Conservation (phyloP, 2,797 vertebrate genomes). For the Smutsia gigantea region DNA sequence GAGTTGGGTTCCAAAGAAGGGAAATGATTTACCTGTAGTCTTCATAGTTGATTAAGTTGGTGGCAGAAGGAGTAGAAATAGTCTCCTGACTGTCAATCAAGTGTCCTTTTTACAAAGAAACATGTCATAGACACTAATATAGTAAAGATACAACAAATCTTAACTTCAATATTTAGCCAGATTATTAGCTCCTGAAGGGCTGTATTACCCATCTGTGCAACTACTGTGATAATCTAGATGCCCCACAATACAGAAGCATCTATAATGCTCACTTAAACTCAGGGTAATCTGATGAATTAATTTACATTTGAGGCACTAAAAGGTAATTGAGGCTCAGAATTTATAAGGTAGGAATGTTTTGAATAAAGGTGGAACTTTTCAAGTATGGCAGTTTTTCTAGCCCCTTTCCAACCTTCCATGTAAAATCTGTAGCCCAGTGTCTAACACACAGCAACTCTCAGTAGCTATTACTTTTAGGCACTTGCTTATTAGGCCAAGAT, state of each 20-base stretch:
- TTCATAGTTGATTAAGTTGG: background rate
- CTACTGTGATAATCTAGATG: background rate
- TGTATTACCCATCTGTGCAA: background rate
- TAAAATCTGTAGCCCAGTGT: background rate
- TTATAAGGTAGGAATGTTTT: background rate
- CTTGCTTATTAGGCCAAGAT: background rate
- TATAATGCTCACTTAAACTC: background rate
- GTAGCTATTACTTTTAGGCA: constrained; percentile 13
- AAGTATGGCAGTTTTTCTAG: background rate
- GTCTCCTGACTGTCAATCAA: background rate
- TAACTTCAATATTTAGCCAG: background rate
- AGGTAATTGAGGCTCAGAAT: background rate
- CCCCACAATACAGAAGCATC: rapidly evolving
- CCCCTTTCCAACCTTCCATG: background rate
- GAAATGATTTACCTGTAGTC: background rate
- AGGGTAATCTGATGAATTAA: background rate
- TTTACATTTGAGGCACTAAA: background rate
- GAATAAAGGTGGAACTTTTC: background rate
- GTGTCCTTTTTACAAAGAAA: constrained; percentile 7
- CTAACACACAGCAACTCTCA: background rate
- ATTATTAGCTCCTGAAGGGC: background rate
- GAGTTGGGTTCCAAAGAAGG: background rate
- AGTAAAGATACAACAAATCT: background rate
- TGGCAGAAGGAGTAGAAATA: background rate
- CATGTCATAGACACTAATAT: background rate